Evolutionary conservation across 1,140 invertebrate species (phyloP), one percentile per base, ranked within the genome.

Genomic region (Sycobia sp.): DNA sequence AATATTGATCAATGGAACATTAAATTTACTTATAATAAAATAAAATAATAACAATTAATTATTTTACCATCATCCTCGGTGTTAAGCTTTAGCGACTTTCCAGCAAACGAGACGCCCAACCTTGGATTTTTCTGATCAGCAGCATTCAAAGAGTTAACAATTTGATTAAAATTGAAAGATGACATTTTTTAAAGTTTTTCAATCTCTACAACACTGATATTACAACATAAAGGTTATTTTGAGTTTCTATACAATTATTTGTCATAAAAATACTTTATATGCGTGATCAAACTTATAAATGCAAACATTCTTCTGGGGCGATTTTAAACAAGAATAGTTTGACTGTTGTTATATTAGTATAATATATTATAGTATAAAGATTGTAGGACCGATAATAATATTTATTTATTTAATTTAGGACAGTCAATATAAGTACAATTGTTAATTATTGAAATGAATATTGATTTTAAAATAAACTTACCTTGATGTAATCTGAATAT

Each of bases 31-130:
- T n/a, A n/a, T n/a, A n/a, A n/a, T n/a, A n/a, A n/a, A n/a, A n/a
- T n/a, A n/a, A n/a, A n/a, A n/a, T n/a, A n/a, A n/a, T n/a, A n/a
- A n/a, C n/a, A n/a, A n/a, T n/a, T 20, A 11, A 22, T 10, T 16
- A 18, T 4, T 72, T 82, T 83, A 90, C 89, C 89, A 80, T 91
- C 88, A 58, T 86, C 81, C 64, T 82, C 86, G 4, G 82, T 85
- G 71, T 91, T 82, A 44, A 91, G 80, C 78, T 90, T 90, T 20
- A 90, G 76, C 8, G 83, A 84, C 77, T 84, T 84, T 9, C 87
- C 87, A 63, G 86, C 86, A 76, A 92, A 91, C 43, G 83, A 86
- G 10, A 89, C 83, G n/a, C 86, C 86, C 49, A 14, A 61, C 25
- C 58, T 54, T 25, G 68, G 43, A 18, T 60, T 67, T 54, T 70